phyloP scores from a whole-genome alignment of 1,140 invertebrate species.

The Lasioglossum baleicum region DNA sequence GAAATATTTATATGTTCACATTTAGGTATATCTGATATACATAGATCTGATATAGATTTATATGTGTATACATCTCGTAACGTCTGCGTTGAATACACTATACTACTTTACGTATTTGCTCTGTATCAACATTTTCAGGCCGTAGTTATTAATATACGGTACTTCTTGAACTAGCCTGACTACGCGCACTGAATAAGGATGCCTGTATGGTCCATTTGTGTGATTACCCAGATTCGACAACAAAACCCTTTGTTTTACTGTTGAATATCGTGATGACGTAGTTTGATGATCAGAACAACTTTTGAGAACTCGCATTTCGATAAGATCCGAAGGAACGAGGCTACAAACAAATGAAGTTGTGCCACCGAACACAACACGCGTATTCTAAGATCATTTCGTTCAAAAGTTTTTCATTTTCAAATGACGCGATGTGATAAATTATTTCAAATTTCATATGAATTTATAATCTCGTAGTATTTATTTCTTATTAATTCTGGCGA shows the following conservation, averaged over 20 bases:
- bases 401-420: neutral
- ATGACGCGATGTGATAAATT: neutral
- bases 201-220: constrained; percentile 39
- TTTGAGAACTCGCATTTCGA: constrained; percentile 36
- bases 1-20: no score
- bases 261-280: constrained; percentile 47
- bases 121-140: neutral
- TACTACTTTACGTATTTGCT: neutral
- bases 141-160: neutral
- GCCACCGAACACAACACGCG: neutral
- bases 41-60: no score
- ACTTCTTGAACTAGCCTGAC: constrained; percentile 15
- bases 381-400: neutral
- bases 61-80: no score
- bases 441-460: no score
- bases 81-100: no score
- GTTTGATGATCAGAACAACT: constrained; percentile 49
- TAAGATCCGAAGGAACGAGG: constrained; percentile 26
- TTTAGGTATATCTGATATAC: no score
- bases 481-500: no score
- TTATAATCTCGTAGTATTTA: no score
- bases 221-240: constrained; percentile 66
- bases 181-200: constrained; percentile 28
- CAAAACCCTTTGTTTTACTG: constrained; percentile 56
- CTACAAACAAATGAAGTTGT: constrained; percentile 1